Percentiles rank a stretch among this genome's conserved stretches.
phyloP scores from a whole-genome alignment of 1,140 invertebrate genomes.

The Calosoma granatense region DNA sequence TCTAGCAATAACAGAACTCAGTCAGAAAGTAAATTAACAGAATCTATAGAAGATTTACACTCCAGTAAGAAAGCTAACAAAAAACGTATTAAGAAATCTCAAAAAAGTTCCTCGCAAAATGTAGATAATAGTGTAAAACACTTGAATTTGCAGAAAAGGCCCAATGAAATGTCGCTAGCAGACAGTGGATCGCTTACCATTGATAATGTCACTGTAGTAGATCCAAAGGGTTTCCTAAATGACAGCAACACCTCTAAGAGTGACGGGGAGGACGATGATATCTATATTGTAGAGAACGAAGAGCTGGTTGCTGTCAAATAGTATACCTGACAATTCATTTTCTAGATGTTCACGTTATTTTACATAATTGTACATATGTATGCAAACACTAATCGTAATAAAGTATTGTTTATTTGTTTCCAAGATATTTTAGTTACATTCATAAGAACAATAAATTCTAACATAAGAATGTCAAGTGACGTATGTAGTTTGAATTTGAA shows the following conservation, averaged over 20 bases:
- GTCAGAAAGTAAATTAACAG: not conserved
- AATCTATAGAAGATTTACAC: not conserved
- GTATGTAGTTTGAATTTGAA: too few species aligned
- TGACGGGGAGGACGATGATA: constrained; percentile 1
- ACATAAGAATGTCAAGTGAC: too few species aligned
- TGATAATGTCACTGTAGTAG: constrained; percentile 2
- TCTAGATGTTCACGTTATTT: too few species aligned
- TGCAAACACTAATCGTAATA: too few species aligned
- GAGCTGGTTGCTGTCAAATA: constrained; percentile 2
- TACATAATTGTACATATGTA: too few species aligned
- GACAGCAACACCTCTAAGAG: not conserved
- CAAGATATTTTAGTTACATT: not conserved
- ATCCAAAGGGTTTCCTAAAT: not conserved
- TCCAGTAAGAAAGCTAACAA: not conserved
- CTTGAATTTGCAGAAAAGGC: not conserved
- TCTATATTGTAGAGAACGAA: constrained; percentile 6
- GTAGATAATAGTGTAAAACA: not conserved
- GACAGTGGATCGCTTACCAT: not conserved
- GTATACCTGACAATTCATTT: too few species aligned
- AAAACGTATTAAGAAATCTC: not conserved
- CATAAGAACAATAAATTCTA: too few species aligned
- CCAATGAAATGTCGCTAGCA: not conserved
- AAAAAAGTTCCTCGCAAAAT: not conserved
- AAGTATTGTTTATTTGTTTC: not conserved
- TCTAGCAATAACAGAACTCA: not conserved